Evolutionary conservation across 2,888 invertebrate genomes (phyloP).

Genomic region (Eupithecia vulgata): DNA sequence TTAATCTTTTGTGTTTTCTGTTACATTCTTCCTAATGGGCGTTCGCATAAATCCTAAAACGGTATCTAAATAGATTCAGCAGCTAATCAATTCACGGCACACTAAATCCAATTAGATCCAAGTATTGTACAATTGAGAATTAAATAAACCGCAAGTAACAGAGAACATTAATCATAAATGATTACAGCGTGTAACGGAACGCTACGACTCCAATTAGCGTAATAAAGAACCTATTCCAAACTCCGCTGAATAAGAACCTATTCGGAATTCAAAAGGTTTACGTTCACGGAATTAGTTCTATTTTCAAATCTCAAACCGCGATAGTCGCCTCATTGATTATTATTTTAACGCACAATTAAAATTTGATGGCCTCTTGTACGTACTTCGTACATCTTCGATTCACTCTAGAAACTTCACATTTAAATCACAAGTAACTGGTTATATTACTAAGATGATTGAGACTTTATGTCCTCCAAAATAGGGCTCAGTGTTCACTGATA

Average conservation of each 20-base stretch:
- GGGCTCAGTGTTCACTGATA: constrained; percentile 54
- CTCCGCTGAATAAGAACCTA: constrained; percentile 37
- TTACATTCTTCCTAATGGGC: neutral
- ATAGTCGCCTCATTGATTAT: constrained; percentile 82
- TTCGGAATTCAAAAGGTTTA: constrained; percentile 46
- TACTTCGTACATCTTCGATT: constrained; percentile 79
- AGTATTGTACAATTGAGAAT: constrained; percentile 62
- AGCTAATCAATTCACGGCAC: constrained; percentile 52
- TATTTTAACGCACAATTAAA: constrained; percentile 84
- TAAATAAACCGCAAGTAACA: constrained; percentile 61
- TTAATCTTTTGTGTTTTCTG: neutral
- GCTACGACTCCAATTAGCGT: constrained; percentile 60
- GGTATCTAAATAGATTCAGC: constrained; percentile 31
- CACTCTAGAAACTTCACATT: constrained; percentile 47
- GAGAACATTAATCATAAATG: constrained; percentile 73
- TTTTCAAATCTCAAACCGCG: constrained; percentile 62
- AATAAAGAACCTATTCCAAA: constrained; percentile 43
- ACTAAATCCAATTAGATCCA: constrained; percentile 65
- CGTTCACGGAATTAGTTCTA: constrained; percentile 65
- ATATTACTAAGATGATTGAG: constrained; percentile 39
- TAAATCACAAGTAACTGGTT: constrained; percentile 32
- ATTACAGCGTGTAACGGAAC: constrained; percentile 60
- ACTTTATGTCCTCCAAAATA: constrained; percentile 51
- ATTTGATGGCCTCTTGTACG: constrained; percentile 77
- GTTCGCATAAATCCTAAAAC: constrained; percentile 20